Conservation (phyloP, 2,888 invertebrate genomes). For the Amblyjoppa fuscipennis region DNA sequence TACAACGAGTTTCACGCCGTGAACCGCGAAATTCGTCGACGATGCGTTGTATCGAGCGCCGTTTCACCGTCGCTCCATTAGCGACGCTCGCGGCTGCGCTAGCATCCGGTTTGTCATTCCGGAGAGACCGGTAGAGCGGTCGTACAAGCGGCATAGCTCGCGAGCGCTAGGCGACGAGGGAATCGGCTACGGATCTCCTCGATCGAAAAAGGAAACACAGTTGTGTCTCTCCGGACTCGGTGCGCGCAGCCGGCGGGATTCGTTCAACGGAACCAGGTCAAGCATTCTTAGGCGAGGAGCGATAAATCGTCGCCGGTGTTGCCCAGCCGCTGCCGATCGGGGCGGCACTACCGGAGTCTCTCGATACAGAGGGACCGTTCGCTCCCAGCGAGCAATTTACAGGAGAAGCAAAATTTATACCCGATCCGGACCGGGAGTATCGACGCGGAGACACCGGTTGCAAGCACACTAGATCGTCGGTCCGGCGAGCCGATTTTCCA, state of each 20-base stretch:
- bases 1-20: conserved; percentile 9
- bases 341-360: conserved; percentile 38
- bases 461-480: background rate
- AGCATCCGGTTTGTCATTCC: conserved; percentile 57
- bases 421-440: background rate
- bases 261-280: conserved; percentile 57
- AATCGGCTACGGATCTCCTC: conserved; percentile 34
- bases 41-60: conserved; percentile 24
- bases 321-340: conserved; percentile 39
- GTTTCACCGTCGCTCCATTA: conserved; percentile 58
- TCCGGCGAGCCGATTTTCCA: background rate
- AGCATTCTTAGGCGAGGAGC: conserved; percentile 49
- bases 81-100: conserved; percentile 1
- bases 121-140: conserved; percentile 28
- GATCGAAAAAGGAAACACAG: conserved; percentile 56
- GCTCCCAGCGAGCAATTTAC: conserved; percentile 46
- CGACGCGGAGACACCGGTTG: background rate
- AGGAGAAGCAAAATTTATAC: conserved; percentile 45
- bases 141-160: background rate
- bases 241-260: conserved; percentile 40
- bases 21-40: background rate
- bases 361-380: conserved; percentile 19
- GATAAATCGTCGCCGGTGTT: conserved; percentile 56
- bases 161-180: background rate
- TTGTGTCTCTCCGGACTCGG: conserved; percentile 35